Conservation (phyloP, 2,113 vertebrate species). For the Macquaria ambigua region DNA sequence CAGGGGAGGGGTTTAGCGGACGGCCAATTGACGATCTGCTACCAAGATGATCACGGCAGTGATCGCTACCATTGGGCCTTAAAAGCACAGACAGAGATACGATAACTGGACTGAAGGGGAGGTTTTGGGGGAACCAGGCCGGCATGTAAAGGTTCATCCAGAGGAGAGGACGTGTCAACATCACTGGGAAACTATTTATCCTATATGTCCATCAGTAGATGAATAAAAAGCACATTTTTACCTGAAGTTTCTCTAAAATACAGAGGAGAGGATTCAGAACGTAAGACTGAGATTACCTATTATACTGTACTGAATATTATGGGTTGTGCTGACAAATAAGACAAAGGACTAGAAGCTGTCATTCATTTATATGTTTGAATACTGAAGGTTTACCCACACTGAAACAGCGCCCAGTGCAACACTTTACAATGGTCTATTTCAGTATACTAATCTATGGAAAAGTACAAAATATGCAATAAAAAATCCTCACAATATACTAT, state of each 20-base stretch:
- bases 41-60: neutral
- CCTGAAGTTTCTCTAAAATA: slow-evolving; percentile 32
- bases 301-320: neutral
- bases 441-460: slow-evolving; percentile 45
- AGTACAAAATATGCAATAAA: neutral
- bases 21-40: too few relatives aligned
- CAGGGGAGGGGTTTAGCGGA: too few relatives aligned
- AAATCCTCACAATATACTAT: neutral
- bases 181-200: neutral
- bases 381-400: neutral
- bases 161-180: slow-evolving; percentile 41
- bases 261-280: slow-evolving; percentile 3
- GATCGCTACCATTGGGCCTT: neutral
- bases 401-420: slow-evolving; percentile 5
- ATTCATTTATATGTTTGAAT: neutral
- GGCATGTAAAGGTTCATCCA: neutral
- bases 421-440: neutral
- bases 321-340: slow-evolving; percentile 22
- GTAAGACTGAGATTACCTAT: neutral
- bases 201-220: neutral
- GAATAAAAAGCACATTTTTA: slow-evolving; percentile 34
- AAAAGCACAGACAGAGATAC: slow-evolving; percentile 40
- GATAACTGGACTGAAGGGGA: slow-evolving; percentile 10
- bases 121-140: neutral
- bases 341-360: slow-evolving; percentile 8